phyloP scores from a whole-genome alignment of 2,113 vertebrate genomes.

The Bos indicus region DNA sequence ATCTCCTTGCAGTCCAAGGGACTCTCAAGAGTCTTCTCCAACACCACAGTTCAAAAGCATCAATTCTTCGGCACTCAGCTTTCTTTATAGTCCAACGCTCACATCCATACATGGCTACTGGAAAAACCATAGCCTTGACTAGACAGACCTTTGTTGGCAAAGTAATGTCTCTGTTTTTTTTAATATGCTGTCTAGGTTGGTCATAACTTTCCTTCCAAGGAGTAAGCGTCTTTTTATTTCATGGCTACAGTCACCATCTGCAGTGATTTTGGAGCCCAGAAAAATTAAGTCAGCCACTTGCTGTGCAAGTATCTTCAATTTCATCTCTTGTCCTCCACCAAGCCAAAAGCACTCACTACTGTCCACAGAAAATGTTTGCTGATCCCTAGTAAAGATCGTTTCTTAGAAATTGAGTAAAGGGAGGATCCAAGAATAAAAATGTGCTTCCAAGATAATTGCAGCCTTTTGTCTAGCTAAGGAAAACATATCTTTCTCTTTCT shows the following conservation, averaged over 20 bases:
- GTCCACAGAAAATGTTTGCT: background rate
- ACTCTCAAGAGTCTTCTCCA: background rate
- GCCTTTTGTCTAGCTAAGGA: background rate
- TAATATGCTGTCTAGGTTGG: background rate
- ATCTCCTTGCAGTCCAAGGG: background rate
- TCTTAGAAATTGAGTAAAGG: background rate
- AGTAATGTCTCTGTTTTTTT: background rate
- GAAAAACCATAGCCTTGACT: background rate
- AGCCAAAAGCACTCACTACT: background rate
- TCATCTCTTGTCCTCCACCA: background rate
- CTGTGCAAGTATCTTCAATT: background rate
- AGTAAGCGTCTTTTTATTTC: background rate
- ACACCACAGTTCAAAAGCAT: background rate
- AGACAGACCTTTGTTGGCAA: background rate
- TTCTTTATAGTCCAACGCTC: background rate
- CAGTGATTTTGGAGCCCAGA: background rate
- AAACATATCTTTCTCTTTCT: background rate
- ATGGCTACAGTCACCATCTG: background rate
- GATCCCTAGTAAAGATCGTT: background rate
- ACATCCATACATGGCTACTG: background rate
- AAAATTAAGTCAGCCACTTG: background rate
- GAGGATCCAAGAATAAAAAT: background rate
- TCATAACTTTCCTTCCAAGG: background rate
- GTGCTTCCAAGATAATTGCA: background rate
- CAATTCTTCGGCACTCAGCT: background rate